These are phyloP conservation scores for Felis catus DNA, from an alignment of 2,113 vertebrate genomes.

Conservation along the genomic window DNA sequence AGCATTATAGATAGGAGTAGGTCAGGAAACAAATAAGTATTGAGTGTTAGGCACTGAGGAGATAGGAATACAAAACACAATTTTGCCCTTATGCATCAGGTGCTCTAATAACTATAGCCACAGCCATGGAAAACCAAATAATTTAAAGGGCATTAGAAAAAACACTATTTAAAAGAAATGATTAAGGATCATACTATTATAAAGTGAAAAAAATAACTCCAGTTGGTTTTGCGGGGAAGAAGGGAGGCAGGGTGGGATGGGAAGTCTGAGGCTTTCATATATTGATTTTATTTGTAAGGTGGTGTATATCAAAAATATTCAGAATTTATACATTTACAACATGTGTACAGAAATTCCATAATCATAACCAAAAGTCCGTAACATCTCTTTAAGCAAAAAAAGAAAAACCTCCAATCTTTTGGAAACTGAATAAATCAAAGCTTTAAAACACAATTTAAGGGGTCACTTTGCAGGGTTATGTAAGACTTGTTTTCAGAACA, in stretches of 20 bases:
- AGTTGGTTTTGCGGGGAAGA: neutral
- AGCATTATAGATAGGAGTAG: neutral
- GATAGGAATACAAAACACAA: neutral
- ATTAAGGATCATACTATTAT: neutral
- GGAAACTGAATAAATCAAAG: neutral
- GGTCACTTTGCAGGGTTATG: neutral
- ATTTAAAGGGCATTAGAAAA: neutral
- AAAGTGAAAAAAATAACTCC: neutral
- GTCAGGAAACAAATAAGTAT: neutral
- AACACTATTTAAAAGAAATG: neutral
- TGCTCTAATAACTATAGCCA: neutral
- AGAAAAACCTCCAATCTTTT: neutral
- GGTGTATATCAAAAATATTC: neutral
- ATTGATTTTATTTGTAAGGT: neutral
- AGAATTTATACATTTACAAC: conserved; percentile 17
- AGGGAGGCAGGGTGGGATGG: fast-evolving
- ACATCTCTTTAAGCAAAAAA: conserved; percentile 3
- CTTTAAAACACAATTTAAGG: neutral
- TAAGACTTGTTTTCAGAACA: conserved; percentile 44
- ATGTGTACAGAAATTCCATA: neutral
- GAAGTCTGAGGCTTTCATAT: neutral
- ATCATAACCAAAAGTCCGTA: neutral
- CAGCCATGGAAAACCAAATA: neutral
- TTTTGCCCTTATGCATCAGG: neutral
- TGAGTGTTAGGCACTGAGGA: neutral